These are phyloP conservation scores for Peribatodes rhomboidaria DNA, from an alignment of 2,888 invertebrate species.

Conservation along the genomic window DNA sequence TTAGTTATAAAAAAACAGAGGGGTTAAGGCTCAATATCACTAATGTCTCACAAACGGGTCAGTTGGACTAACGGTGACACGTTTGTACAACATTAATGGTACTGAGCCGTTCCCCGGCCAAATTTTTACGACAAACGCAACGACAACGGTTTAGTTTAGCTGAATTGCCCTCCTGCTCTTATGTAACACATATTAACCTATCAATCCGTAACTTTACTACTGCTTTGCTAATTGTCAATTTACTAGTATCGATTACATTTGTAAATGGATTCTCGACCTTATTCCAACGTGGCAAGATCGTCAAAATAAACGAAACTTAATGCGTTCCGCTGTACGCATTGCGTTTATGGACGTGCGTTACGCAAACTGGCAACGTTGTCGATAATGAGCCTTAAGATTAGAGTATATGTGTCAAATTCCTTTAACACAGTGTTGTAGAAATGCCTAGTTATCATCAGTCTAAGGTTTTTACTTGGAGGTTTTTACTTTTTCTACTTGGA, in stretches of 20 bases:
- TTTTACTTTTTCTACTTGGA: too few relatives aligned
- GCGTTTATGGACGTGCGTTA: slow-evolving; percentile 56
- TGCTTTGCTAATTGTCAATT: slow-evolving; percentile 39
- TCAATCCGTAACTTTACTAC: slow-evolving; percentile 33
- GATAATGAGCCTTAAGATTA: slow-evolving; percentile 38
- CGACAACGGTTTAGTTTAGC: too few relatives aligned
- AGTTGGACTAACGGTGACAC: too few relatives aligned
- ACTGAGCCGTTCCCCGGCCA: too few relatives aligned
- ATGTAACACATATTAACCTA: slow-evolving; percentile 35
- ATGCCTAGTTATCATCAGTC: slow-evolving; percentile 15
- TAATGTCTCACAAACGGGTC: too few relatives aligned
- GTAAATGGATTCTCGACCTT: slow-evolving; percentile 37
- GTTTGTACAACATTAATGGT: too few relatives aligned
- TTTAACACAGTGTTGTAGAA: background rate
- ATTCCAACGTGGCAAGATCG: slow-evolving; percentile 30
- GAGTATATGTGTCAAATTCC: slow-evolving; percentile 36
- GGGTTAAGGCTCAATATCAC: too few relatives aligned
- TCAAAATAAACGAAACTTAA: slow-evolving; percentile 36
- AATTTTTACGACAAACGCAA: too few relatives aligned
- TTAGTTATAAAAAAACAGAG: too few relatives aligned
- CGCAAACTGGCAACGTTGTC: slow-evolving; percentile 50
- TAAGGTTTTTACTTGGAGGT: slow-evolving; percentile 35
- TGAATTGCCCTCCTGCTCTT: slow-evolving; percentile 22
- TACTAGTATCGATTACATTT: slow-evolving; percentile 29
- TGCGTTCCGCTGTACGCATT: slow-evolving; percentile 58